Conservation (phyloP, 2,113 vertebrate species). For the Mus musculus region DNA sequence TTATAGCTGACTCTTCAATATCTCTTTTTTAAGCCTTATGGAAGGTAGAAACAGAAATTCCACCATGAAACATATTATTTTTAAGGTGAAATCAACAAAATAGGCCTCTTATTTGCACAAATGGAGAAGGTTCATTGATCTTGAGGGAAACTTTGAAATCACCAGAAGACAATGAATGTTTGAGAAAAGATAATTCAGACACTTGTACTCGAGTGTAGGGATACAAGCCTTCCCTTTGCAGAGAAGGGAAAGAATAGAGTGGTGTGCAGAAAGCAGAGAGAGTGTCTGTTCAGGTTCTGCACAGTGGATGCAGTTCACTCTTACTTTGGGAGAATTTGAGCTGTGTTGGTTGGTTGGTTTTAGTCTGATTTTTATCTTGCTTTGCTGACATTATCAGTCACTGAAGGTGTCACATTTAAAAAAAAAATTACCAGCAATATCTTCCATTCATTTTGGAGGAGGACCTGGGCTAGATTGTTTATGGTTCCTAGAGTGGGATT, state of each 20-base stretch:
- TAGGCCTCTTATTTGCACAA: neutral
- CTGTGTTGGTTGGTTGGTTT: neutral
- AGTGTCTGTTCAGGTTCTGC: neutral
- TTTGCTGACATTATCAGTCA: neutral
- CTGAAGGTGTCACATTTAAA: neutral
- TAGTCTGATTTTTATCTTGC: neutral
- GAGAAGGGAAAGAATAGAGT: neutral
- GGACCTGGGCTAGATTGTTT: rapidly evolving
- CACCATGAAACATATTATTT: neutral
- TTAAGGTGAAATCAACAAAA: neutral
- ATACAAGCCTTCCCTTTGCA: neutral
- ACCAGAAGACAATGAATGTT: neutral
- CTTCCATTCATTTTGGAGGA: neutral
- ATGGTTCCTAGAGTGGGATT: neutral
- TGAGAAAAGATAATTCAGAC: neutral
- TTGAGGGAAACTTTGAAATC: neutral
- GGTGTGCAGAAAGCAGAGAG: rapidly evolving
- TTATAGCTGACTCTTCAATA: neutral
- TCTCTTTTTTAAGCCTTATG: neutral
- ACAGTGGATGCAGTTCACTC: rapidly evolving
- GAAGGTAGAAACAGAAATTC: neutral
- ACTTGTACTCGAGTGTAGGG: neutral
- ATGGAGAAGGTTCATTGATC: neutral
- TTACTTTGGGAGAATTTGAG: neutral
- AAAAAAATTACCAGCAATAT: neutral